Evolutionary conservation across 2,888 invertebrate species (phyloP).

Genomic region (Phrixothrix hirtus): DNA sequence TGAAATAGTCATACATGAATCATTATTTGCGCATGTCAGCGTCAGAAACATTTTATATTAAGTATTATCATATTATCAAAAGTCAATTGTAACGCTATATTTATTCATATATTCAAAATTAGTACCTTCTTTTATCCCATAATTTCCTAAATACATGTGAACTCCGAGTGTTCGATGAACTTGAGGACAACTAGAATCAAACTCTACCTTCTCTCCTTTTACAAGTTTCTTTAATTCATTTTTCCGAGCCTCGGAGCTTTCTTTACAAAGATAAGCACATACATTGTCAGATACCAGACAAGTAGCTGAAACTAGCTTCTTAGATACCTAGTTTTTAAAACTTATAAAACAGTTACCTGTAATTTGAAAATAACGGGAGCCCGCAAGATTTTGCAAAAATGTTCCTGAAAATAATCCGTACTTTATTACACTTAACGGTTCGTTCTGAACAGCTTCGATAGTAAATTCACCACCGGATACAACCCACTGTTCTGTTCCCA

Average conservation of each 20-base stretch:
- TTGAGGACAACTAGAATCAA: conserved; percentile 21
- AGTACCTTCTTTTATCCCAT: too few species aligned
- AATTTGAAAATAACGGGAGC: conserved; percentile 39
- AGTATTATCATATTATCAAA: too few species aligned
- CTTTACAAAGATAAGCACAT: conserved; percentile 54
- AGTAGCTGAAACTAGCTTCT: conserved; percentile 54
- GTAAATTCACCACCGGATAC: conserved; percentile 32
- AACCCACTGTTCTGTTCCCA: conserved; percentile 50
- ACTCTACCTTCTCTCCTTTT: conserved; percentile 32
- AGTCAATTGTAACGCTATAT: too few species aligned
- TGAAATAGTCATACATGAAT: too few species aligned
- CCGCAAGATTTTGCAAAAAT: conserved; percentile 35
- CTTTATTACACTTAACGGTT: conserved; percentile 32
- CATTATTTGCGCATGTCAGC: too few species aligned
- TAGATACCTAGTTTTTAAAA: too few species aligned
- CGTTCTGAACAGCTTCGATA: not conserved
- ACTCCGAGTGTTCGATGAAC: too few species aligned
- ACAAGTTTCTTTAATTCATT: conserved; percentile 45
- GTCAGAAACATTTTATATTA: too few species aligned
- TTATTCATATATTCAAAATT: too few species aligned
- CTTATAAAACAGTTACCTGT: too few species aligned
- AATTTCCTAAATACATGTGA: too few species aligned
- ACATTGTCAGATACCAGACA: conserved; percentile 50
- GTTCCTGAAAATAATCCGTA: conserved; percentile 49
- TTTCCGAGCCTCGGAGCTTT: conserved; percentile 37